These are phyloP conservation scores for Amorpha juglandis DNA, from an alignment of 2,888 invertebrate species.

Conservation along the genomic window DNA sequence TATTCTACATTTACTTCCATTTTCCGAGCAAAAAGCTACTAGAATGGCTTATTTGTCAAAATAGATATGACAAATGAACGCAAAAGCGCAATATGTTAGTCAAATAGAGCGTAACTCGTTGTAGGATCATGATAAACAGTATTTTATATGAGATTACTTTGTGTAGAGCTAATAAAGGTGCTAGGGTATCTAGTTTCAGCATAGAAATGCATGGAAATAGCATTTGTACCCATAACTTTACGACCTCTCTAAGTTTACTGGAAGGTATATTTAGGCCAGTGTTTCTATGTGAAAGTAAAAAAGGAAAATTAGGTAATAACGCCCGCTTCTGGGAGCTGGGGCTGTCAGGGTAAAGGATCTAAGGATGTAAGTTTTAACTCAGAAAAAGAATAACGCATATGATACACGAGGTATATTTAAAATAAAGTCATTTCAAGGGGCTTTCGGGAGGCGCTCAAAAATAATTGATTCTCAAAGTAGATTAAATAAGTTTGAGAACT, in stretches of 20 bases:
- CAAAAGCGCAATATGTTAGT: slow-evolving; percentile 12
- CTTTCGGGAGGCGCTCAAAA: no score
- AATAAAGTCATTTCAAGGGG: no score
- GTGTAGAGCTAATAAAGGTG: slow-evolving; percentile 3
- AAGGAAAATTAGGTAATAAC: no score
- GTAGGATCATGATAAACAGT: slow-evolving; percentile 21
- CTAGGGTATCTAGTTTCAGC: not conserved
- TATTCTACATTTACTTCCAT: slow-evolving; percentile 39
- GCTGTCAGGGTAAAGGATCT: no score
- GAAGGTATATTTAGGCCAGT: no score
- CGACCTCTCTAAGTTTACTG: not conserved
- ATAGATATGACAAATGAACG: slow-evolving; percentile 20
- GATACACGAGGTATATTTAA: no score
- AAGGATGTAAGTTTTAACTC: no score
- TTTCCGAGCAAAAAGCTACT: slow-evolving; percentile 39
- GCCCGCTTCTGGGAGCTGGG: no score
- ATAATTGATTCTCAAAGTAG: no score
- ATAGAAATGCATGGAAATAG: not conserved
- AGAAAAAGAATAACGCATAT: no score
- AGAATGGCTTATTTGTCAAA: slow-evolving; percentile 34
- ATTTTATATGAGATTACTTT: slow-evolving; percentile 19
- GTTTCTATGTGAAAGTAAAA: no score
- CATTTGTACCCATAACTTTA: not conserved
- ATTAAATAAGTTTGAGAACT: no score
- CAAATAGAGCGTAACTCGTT: slow-evolving; percentile 21